Evolutionary conservation across 2,888 invertebrate species (phyloP), one percentile per base, ranked within the genome.

Genomic region (Eupithecia pulchellata): DNA sequence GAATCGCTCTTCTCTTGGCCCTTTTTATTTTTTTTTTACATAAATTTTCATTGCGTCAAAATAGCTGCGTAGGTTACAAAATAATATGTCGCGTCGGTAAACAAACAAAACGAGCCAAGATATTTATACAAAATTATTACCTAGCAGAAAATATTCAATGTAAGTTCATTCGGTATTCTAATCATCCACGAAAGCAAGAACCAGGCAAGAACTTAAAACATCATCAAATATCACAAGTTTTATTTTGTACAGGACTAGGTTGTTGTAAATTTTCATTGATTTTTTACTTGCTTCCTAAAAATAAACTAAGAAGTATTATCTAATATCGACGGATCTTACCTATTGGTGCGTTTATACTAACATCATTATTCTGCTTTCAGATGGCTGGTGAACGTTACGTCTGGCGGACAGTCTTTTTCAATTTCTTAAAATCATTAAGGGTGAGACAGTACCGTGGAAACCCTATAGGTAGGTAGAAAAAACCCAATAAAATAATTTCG

Each of bases 351-450:
- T 47, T 20, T 3, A 47, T 47, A 25, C n/a, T n/a, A 20, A n/a
- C 17, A 17, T 1, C 1, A 14, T 47, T 47, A 11, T 20, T 57
- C 29, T 57, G 27, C 6, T 61, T 86, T 78, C 80, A 90, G 90
- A 93, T 94, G 93, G 78, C 91, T 67, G 85, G 91, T 11, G 86
- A 86, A 82, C 82, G 94, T 71, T 75, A 86, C 73, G 81, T 93
- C 14, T 93, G 87, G 87, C 84, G 87, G 55, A 95, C 95, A 72
- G 94, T 96, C 13, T 86, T 95, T 25, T 93, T 89, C 75, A 95
- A 96, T 84, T 96, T 97, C 78, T 82, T 96, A 2, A 95, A 96
- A 73, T 96, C 97, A 0, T 78, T 97, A 1, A 93, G 86, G 78
- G 93, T 92, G 5, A 86, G 87, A 32, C 91, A 84, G 74, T 86